Base-by-base conservation (phyloP, 2,888 invertebrate genomes). In the Thumatha senex region DNA sequence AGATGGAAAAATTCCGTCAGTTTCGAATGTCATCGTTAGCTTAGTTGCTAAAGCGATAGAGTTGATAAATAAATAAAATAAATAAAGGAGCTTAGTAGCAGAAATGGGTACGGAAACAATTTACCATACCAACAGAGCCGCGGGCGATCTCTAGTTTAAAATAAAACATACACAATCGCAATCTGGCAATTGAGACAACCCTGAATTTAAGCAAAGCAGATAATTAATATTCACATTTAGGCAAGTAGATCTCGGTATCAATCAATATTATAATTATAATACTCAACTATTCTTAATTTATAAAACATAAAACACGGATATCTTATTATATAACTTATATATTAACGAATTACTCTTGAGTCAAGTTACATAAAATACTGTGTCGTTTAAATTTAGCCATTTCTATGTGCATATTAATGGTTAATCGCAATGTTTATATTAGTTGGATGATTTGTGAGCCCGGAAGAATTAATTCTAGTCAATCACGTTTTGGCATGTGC, bases 321-420 rank as follows among this genome's bases (percentile, higher is more conserved):
- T 51, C 33, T 46, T 36, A 14, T 24, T 12, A 40, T 42, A 40
- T 44, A 24, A 42, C 12, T 36, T 13, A 40, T 48, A 51, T 31
- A 38, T 43, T 45, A 57, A 50, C 47, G 41, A 40, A 58, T 30
- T 15, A 38, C 51, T 41, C 53, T 51, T 30, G 41, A 41, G 18
- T 24, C 18, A 49, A 24, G 44, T 50, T 50, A 50, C 13, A 45
- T 46, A 45, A 50, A 45, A 24, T 24, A 5, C n/a, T 12, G 30
- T 33, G 40, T 40, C 12, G 30, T 44, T 40, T 33, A 24, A n/a
- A 40, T 18, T 31, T 35, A 34, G 9, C 40, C 11, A 42, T 49
- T 43, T 49, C 15, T 46, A 48, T 43, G 45, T 36, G 31, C 15
- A 46, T 40, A 46, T 36, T 30, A 35, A 5, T 29, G 33, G 14